These are phyloP conservation scores for Hylaeus anthracinus DNA, from an alignment of 1,140 invertebrate species.

Conservation along the genomic window DNA sequence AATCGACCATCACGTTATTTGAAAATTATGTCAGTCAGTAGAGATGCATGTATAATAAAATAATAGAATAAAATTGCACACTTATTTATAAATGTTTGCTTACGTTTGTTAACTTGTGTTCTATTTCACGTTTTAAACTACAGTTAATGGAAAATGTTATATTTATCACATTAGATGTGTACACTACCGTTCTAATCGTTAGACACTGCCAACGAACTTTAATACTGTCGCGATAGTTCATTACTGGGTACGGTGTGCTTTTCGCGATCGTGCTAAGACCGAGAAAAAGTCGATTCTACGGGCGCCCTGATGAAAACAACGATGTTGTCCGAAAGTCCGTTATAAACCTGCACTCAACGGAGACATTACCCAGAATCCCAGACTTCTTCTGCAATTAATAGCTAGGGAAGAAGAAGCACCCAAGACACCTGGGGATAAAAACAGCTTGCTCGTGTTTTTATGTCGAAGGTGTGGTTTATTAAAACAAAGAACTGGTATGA, in stretches of 20 bases:
- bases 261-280: not conserved
- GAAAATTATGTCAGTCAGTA: too few relatives aligned
- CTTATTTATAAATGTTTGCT: too few relatives aligned
- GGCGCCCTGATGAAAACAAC: constrained; percentile 12
- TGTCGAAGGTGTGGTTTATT: not conserved
- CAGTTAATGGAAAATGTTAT: too few relatives aligned
- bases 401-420: not conserved
- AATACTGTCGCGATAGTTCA: not conserved
- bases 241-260: not conserved
- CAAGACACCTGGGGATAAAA: not conserved
- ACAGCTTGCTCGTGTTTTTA: not conserved
- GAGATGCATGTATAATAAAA: too few relatives aligned
- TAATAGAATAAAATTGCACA: too few relatives aligned
- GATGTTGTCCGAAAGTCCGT: constrained; percentile 9
- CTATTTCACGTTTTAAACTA: too few relatives aligned
- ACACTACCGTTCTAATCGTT: not conserved
- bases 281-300: constrained; percentile 22
- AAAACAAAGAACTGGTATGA: too few relatives aligned
- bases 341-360: not conserved
- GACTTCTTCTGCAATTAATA: constrained; percentile 13
- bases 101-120: too few relatives aligned
- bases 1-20: too few relatives aligned
- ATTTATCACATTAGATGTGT: too few relatives aligned
- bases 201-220: not conserved
- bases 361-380: not conserved